These are phyloP conservation scores for Ceratina calcarata DNA, from an alignment of 1,140 invertebrate genomes.

Conservation along the genomic window DNA sequence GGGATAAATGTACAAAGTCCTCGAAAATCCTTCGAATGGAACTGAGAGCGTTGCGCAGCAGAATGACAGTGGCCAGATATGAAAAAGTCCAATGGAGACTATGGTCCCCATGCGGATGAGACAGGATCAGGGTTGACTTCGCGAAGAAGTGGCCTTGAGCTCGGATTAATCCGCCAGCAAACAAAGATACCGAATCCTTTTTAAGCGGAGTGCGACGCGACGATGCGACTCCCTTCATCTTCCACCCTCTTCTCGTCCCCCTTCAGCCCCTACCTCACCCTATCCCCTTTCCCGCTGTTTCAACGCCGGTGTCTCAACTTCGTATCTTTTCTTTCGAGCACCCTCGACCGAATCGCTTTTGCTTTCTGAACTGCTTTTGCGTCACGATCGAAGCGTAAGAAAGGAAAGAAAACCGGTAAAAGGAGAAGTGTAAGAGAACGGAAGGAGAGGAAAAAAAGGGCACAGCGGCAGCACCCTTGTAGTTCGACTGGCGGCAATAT, in stretches of 20 bases:
- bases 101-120: neutral
- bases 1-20: too few species aligned
- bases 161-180: constrained; percentile 54
- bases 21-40: too few species aligned
- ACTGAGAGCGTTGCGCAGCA: too few species aligned
- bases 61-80: too few species aligned
- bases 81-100: too few species aligned
- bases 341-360: constrained; percentile 29
- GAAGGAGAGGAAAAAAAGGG: too few species aligned
- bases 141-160: constrained; percentile 40
- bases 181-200: constrained; percentile 59
- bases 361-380: constrained; percentile 27
- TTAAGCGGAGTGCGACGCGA: constrained; percentile 18
- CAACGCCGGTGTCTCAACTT: neutral
- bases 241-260: constrained; percentile 20
- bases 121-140: constrained; percentile 24
- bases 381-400: neutral
- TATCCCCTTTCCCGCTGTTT: neutral
- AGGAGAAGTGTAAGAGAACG: neutral
- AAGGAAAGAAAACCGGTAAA: too few species aligned
- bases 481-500: constrained; percentile 27
- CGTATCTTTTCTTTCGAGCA: constrained; percentile 48
- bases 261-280: too few species aligned
- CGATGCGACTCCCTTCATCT: constrained; percentile 27
- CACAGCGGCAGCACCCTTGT: neutral